These are phyloP conservation scores for Paralichthys olivaceus DNA, from an alignment of 2,113 vertebrate species.

Conservation along the genomic window DNA sequence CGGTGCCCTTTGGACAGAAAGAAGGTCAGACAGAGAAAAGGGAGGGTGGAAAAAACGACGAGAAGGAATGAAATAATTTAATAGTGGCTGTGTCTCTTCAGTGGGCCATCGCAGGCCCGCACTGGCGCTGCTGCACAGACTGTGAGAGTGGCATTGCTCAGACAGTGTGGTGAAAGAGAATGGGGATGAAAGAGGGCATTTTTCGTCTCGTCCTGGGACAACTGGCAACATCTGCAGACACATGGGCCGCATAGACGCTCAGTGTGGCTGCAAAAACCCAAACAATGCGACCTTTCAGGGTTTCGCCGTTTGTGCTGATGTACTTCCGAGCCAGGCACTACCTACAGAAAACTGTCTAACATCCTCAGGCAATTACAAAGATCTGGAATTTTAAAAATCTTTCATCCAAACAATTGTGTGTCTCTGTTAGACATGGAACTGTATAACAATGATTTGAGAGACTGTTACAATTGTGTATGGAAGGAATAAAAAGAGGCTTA, in stretches of 20 bases:
- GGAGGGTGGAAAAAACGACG: constrained; percentile 18
- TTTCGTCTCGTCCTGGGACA: constrained; percentile 63
- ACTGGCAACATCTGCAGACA: constrained; percentile 61
- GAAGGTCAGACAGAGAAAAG: constrained; percentile 57
- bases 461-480: neutral
- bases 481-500: neutral
- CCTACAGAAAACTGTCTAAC: neutral
- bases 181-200: constrained; percentile 72
- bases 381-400: neutral
- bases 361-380: neutral
- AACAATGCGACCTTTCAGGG: constrained; percentile 57
- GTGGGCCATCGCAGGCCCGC: constrained; percentile 16
- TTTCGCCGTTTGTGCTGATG: constrained; percentile 6
- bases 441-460: neutral
- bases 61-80: constrained; percentile 55
- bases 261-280: constrained; percentile 10
- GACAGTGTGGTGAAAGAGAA: constrained; percentile 59
- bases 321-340: constrained; percentile 38
- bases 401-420: neutral
- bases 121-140: constrained; percentile 4
- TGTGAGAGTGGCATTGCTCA: constrained; percentile 15
- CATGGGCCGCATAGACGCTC: constrained; percentile 24
- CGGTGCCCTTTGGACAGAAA: constrained; percentile 47
- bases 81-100: constrained; percentile 38
- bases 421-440: neutral